These are phyloP conservation scores for Monoplex corrugatus DNA, from an alignment of 2,888 invertebrate genomes.

Conservation along the genomic window DNA sequence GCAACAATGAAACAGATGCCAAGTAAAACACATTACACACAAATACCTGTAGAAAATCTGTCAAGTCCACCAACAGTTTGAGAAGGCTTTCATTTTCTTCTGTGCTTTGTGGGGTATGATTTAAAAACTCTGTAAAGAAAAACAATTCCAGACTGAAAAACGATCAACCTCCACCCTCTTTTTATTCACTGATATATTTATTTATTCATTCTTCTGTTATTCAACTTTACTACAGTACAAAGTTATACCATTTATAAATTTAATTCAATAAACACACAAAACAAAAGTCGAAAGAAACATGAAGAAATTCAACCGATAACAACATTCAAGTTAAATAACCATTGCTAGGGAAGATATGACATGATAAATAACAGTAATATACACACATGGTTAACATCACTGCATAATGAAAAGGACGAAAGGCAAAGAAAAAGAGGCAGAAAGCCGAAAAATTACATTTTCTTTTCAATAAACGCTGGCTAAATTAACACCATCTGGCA, in stretches of 20 bases:
- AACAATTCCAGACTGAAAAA: too few relatives aligned
- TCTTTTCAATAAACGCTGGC: too few relatives aligned
- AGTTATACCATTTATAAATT: too few relatives aligned
- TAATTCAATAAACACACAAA: not conserved
- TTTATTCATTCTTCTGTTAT: not conserved
- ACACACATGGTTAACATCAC: not conserved
- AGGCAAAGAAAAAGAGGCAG: not conserved
- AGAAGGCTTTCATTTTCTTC: conserved; percentile 67
- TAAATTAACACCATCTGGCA: too few relatives aligned
- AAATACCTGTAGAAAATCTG: conserved; percentile 72
- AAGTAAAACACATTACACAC: not conserved
- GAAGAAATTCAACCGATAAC: too few relatives aligned
- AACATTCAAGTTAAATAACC: too few relatives aligned
- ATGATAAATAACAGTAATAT: too few relatives aligned
- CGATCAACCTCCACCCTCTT: too few relatives aligned
- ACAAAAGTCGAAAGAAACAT: not conserved
- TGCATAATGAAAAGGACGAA: not conserved
- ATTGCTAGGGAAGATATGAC: too few relatives aligned
- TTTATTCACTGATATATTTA: too few relatives aligned
- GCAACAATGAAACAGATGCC: not conserved
- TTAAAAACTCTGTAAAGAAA: conserved; percentile 64
- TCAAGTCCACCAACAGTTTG: conserved; percentile 64
- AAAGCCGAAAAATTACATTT: too few relatives aligned
- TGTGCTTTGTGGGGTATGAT: conserved; percentile 55
- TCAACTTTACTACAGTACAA: not conserved